These are phyloP conservation scores for Marmota monax DNA, from an alignment of 2,113 vertebrate species.

Conservation along the genomic window DNA sequence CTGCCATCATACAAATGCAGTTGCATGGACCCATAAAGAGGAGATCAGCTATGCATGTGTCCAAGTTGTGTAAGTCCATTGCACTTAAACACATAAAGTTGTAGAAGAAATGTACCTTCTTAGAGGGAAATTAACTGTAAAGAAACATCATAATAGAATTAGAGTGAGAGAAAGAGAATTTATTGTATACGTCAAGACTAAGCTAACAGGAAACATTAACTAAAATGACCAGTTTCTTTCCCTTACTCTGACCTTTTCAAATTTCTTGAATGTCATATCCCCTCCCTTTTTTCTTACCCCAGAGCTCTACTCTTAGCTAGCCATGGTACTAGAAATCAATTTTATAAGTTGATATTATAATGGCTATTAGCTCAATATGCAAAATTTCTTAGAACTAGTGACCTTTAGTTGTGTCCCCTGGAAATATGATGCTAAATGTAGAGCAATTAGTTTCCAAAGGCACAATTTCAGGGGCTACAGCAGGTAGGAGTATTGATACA, in stretches of 20 bases:
- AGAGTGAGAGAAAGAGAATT: slow-evolving; percentile 26
- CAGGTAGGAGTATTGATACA: not conserved
- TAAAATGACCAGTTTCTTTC: not conserved
- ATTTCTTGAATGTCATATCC: not conserved
- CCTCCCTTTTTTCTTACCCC: not conserved
- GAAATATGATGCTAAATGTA: not conserved
- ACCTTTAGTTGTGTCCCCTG: not conserved
- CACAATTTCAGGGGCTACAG: not conserved
- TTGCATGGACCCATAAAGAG: not conserved
- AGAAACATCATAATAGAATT: slow-evolving; percentile 5
- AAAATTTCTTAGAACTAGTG: not conserved
- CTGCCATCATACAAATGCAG: not conserved
- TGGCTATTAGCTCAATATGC: not conserved
- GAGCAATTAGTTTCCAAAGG: not conserved
- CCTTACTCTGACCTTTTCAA: not conserved
- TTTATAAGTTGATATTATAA: not conserved
- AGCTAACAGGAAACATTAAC: not conserved
- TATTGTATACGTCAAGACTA: not conserved
- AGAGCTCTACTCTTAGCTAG: not conserved
- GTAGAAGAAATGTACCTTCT: not conserved
- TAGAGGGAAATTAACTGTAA: not conserved
- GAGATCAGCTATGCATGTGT: not conserved
- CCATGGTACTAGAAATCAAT: not conserved
- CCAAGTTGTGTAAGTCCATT: not conserved
- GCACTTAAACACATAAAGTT: slow-evolving; percentile 26